Evolutionary conservation across 2,888 invertebrate genomes (phyloP).

Genomic region (Drepanosiphum platanoidis): DNA sequence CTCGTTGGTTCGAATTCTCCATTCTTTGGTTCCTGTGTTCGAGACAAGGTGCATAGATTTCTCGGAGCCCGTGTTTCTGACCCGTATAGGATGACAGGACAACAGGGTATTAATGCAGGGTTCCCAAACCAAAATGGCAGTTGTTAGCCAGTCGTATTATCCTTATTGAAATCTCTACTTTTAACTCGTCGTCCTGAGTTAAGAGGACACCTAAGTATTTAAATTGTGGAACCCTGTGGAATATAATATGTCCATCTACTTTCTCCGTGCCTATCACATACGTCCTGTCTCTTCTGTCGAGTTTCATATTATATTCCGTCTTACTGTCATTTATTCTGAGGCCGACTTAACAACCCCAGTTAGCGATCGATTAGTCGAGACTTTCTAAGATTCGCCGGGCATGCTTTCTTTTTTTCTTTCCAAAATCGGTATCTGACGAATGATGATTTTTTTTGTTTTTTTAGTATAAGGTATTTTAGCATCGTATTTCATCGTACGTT

Average conservation of each 20-base stretch:
- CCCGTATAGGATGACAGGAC: constrained; percentile 29
- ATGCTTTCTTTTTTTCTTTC: too few relatives aligned
- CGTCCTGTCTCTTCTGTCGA: background rate
- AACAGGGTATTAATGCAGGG: constrained; percentile 23
- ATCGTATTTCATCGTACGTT: too few relatives aligned
- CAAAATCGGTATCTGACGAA: too few relatives aligned
- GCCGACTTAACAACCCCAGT: too few relatives aligned
- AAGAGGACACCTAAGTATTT: constrained; percentile 42
- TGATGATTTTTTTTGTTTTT: too few relatives aligned
- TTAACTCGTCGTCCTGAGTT: constrained; percentile 29
- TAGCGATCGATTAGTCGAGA: too few relatives aligned
- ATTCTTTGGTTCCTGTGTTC: constrained; percentile 10
- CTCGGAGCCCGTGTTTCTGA: constrained; percentile 32
- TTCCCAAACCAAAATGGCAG: constrained; percentile 29
- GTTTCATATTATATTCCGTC: constrained; percentile 37
- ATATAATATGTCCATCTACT: constrained; percentile 21
- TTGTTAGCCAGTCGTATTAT: constrained; percentile 15
- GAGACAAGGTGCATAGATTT: constrained; percentile 24
- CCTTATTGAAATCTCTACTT: constrained; percentile 29
- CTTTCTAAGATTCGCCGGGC: too few relatives aligned
- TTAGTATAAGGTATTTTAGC: too few relatives aligned
- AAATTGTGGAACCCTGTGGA: constrained; percentile 39
- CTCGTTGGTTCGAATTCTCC: constrained; percentile 26
- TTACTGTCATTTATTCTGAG: constrained; percentile 40
- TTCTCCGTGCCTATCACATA: too few relatives aligned